Percentiles rank a stretch among this genome's conserved stretches.
Evolutionary conservation across 2,113 vertebrate species (phyloP).

Genomic region (Ascaphus truei): DNA sequence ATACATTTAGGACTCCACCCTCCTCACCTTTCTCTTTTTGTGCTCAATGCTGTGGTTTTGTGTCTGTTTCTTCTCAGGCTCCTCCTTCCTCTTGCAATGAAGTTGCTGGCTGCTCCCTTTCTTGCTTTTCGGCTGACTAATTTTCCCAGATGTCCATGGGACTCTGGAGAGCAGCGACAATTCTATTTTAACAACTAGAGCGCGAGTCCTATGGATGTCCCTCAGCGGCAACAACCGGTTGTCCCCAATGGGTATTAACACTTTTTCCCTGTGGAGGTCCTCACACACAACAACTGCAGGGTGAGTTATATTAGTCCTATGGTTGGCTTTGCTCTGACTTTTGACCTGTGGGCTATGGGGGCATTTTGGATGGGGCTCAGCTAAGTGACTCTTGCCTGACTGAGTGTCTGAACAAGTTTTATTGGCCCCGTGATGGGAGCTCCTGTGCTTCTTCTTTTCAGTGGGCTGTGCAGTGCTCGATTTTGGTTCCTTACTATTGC

Average conservation of each 20-base stretch:
- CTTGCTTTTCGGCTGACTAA: slow-evolving; percentile 21
- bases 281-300: slow-evolving; percentile 39
- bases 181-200: slow-evolving; percentile 80
- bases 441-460: slow-evolving; percentile 57
- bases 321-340: slow-evolving; percentile 36
- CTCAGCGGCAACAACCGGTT: slow-evolving; percentile 44
- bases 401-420: slow-evolving; percentile 38
- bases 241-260: slow-evolving; percentile 42
- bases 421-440: slow-evolving; percentile 7
- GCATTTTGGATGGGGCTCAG: slow-evolving; percentile 29
- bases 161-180: slow-evolving; percentile 73
- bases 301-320: slow-evolving; percentile 48
- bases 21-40: slow-evolving; percentile 72
- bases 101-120: slow-evolving; percentile 37
- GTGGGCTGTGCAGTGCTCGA: slow-evolving; percentile 22
- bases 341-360: slow-evolving; percentile 44
- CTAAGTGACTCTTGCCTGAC: slow-evolving; percentile 41
- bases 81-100: slow-evolving; percentile 43
- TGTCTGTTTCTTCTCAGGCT: slow-evolving; percentile 44
- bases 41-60: slow-evolving; percentile 45
- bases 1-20: no score
- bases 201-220: neutral
- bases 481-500: slow-evolving; percentile 49
- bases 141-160: slow-evolving; percentile 53
- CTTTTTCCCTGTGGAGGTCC: slow-evolving; percentile 48